Base-by-base conservation (phyloP, 2,797 vertebrate species). In the Manis javanica region DNA sequence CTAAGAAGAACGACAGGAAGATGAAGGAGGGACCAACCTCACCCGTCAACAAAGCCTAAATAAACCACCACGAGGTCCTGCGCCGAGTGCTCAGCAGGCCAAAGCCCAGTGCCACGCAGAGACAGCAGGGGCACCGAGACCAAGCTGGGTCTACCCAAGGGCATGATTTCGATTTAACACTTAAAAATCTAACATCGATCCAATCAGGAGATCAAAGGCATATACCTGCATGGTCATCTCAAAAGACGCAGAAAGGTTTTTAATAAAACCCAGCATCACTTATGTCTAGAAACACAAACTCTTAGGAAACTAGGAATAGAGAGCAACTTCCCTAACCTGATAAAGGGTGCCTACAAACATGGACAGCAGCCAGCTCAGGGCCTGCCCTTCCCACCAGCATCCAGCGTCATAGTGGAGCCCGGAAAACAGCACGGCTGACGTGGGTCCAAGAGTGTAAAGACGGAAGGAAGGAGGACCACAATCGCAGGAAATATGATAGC, bases 311-410 rank as follows among this genome's bases (percentile, higher is more conserved):
- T 21, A 26, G 64, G 46, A 39, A 5, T 46, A 24, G 31, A 63
- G 29, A 12, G 39, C 24, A 39, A 7, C 14, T 55, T 72, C 71
- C 39, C 37, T 21, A 46, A n/a, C 37, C 85, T 29, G 24, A 0
- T 63, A n/a, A 49, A 75, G n/a, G 63, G 9, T 3, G 19, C 21
- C 74, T 1, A 14, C 18, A 2, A 29, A 29, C 49, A 71, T 53
- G 31, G 46, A 46, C n/a, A 8, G 55, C 16, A 16, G 0, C 39
- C 15, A 16, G 5, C 9, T 7, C 0, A 31, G 82, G 31, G 23
- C 2, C 14, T 1, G 7, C 23, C 24, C n/a, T 46, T 2, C 15
- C 53, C 63, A 4, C 7, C 2, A 3, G 79, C 7, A 2, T 23
- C 24, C 21, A 24, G 42, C n/a, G 8, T 19, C 2, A 0, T 9